These are phyloP conservation scores for Brachyptera risi DNA, from an alignment of 2,888 invertebrate species.

Conservation along the genomic window DNA sequence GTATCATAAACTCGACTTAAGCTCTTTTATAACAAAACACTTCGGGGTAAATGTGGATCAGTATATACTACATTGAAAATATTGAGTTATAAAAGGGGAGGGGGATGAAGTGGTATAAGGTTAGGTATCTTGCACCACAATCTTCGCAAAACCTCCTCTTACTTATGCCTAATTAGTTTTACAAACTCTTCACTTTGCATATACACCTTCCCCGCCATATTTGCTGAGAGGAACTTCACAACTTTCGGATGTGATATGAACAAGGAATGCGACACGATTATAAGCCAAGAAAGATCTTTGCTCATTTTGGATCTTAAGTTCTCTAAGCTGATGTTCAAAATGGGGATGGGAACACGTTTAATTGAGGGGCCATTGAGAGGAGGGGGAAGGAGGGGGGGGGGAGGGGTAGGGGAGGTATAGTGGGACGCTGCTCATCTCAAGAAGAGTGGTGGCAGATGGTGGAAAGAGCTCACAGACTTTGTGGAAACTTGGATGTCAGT, in stretches of 20 bases:
- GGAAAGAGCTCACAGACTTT: slow-evolving; percentile 18
- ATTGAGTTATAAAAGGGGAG: background rate
- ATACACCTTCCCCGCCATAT: slow-evolving; percentile 25
- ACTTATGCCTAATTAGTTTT: slow-evolving; percentile 28
- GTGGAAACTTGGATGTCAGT: slow-evolving; percentile 22
- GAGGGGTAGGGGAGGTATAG: no score
- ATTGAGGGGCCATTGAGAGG: slow-evolving; percentile 7
- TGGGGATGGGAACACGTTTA: slow-evolving; percentile 6
- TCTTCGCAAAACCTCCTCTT: background rate
- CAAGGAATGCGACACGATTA: slow-evolving; percentile 12
- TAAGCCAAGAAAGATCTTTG: slow-evolving; percentile 17
- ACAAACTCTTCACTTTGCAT: slow-evolving; percentile 28
- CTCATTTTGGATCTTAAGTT: slow-evolving; percentile 18
- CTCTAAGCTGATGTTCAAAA: slow-evolving; percentile 13
- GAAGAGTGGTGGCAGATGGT: slow-evolving; percentile 24
- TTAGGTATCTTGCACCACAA: background rate
- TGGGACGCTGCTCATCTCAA: no score
- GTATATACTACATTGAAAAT: no score
- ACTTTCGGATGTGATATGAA: slow-evolving; percentile 15
- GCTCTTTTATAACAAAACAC: slow-evolving; percentile 17
- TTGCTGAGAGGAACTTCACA: slow-evolving; percentile 20
- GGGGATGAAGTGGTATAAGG: background rate
- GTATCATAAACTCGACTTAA: background rate
- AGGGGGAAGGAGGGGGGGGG: no score
- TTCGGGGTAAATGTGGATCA: background rate